Base-by-base conservation (phyloP, 2,888 invertebrate genomes). In the Phania funesta region DNA sequence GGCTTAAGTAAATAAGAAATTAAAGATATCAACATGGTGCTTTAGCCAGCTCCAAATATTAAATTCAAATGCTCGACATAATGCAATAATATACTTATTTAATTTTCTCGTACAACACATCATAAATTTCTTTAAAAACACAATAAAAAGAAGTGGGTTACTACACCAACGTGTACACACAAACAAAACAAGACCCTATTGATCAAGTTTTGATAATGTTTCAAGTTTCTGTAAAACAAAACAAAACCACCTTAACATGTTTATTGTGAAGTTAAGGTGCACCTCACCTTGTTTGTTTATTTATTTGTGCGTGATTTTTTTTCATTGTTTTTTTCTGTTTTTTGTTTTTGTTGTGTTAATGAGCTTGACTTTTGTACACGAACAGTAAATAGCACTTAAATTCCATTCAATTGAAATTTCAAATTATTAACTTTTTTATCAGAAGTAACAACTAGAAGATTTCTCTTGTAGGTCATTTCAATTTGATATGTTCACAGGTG, bases 281-380 rank as follows among this genome's bases (percentile, higher is more conserved):
- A 35, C 32, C 20, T 74, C 22, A 24, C 24, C 35, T 35, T 56
- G 26, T 3, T 26, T 20, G 38, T 74, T 64, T 7, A 46, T 2
- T 9, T 38, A 32, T 44, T 26, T 18, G 11, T 41, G 9, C 35
- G 8, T 52, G 24, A 24, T 32, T 65, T 54, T 24, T n/a, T 18
- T 41, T 35, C 9, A 48, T 29, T 62, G 29, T 32, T 22, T 35
- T 16, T 20, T 29, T 16, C 0, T n/a, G 22, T 29, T 26, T 6
- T 20, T 29, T 73, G 60, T 84, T 71, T 82, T 84, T 84, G 84
- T 84, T 82, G 81, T 84, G 46, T 79, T 84, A 84, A 82, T 84
- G 76, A 84, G 60, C 35, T 65, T 58, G 20, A 29, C 7, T 29
- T 29, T 52, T 56, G 54, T 41, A 62, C 26, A 67, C 38, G 46